Evolutionary conservation across 2,888 invertebrate species (phyloP), one percentile per base, ranked within the genome.

Genomic region (Gasteruption jaculator): DNA sequence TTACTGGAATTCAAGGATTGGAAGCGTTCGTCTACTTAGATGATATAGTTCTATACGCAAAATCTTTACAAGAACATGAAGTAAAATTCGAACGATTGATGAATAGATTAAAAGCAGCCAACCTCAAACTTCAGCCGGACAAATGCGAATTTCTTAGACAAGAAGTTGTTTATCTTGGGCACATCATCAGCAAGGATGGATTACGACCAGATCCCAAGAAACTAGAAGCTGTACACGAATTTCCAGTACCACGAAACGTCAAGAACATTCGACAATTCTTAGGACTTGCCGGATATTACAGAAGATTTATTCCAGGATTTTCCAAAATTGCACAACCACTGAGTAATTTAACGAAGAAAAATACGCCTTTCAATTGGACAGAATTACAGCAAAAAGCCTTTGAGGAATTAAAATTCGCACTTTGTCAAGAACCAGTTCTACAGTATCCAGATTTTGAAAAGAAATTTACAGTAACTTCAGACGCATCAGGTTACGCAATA

Each of bases 261-360:
- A 53, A 54, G 38, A 48, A 51, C 15, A 22, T 63, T 7, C 41
- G 50, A 36, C 45, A 44, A 37, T 53, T 60, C 29, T 38, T 61
- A 25, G 61, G 62, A 4, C 45, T 54, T 27, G 38, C 52, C 16
- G 55, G 49, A 10, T 61, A 62, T 38, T 25, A 61, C 14, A 22
- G 53, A 14, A 57, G 49, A 42, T 61, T 58, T 41, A 55, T 65
- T 19, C 54, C 55, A 15, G 48, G 55, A 38, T 45, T 56, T 5
- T 39, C 57, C 16, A 24, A 45, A n/a, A 24, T 44, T 32, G 38
- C 52, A 14, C 41, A 36, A 29, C 41, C 46, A 5, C 24, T 58
- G 15, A 37, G 56, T 31, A 34, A 39, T 39, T 40, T 62, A 8
- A 36, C 60, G 12, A 46, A 52, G 22, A 57, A 60, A 41, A 41